These are phyloP conservation scores for Rhadina sibilatrix DNA, from an alignment of 2,113 vertebrate genomes.

Conservation along the genomic window DNA sequence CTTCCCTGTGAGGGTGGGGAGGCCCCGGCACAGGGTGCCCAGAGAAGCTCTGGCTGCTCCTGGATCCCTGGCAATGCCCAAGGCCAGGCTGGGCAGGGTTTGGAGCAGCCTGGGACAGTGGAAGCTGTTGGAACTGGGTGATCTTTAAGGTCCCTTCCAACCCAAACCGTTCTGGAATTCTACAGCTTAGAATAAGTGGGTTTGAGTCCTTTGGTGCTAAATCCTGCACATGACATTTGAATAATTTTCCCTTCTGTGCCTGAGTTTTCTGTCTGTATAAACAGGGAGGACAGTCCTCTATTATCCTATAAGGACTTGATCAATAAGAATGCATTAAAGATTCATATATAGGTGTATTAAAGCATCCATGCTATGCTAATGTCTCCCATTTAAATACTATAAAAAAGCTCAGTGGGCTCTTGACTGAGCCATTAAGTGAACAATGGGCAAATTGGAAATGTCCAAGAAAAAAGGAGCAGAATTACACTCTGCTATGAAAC, in stretches of 20 bases:
- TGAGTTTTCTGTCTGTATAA: neutral
- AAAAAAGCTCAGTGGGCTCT: slow-evolving; percentile 22
- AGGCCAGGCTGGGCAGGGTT: neutral
- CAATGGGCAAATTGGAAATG: neutral
- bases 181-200: neutral
- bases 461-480: neutral
- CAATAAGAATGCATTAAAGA: slow-evolving; percentile 13
- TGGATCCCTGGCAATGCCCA: neutral
- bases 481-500: neutral
- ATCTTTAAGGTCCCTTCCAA: neutral
- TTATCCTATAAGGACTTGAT: neutral
- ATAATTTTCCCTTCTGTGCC: neutral
- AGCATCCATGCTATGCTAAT: neutral
- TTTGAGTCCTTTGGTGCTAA: neutral
- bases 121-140: neutral
- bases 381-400: neutral
- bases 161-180: too few species aligned
- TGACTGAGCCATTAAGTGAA: neutral
- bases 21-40: neutral
- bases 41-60: neutral
- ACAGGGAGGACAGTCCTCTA: neutral
- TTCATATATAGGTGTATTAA: neutral
- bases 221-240: neutral
- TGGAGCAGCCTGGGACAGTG: fast-evolving
- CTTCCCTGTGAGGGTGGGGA: fast-evolving